Percentiles rank a stretch among this genome's conserved stretches.
Evolutionary conservation across 2,797 vertebrate species (phyloP).

Genomic region (Oreonectes daqikongensis): DNA sequence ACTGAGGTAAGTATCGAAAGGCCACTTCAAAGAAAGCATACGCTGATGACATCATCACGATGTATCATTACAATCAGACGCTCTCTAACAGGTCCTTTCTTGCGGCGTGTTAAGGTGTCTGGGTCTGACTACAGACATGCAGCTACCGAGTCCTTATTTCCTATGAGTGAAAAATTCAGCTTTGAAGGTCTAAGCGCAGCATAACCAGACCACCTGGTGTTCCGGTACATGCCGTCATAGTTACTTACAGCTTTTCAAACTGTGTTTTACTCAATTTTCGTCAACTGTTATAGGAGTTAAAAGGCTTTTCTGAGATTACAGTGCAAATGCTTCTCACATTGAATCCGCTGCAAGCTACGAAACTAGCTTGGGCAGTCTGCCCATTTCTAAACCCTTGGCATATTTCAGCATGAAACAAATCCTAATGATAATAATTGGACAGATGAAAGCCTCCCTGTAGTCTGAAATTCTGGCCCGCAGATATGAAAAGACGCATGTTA

Average conservation of each 20-base stretch:
- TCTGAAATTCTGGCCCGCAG: conserved; percentile 32
- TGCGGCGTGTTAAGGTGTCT: neutral
- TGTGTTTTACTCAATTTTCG: neutral
- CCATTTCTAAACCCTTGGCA: conserved; percentile 28
- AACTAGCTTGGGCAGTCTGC: conserved; percentile 22
- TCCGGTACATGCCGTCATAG: neutral
- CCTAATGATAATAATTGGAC: conserved; percentile 42
- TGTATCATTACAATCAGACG: conserved; percentile 48
- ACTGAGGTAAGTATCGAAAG: conserved; percentile 32
- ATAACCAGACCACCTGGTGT: conserved; percentile 1
- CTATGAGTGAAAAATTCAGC: neutral
- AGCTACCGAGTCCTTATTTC: neutral
- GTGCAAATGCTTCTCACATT: conserved; percentile 20
- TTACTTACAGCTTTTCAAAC: conserved; percentile 13
- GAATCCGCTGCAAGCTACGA: conserved; percentile 15
- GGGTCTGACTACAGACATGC: neutral
- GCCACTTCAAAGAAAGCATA: conserved; percentile 42
- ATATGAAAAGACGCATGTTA: conserved; percentile 30
- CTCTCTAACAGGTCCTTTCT: conserved; percentile 25
- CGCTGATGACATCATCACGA: conserved; percentile 39
- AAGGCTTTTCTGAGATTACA: conserved; percentile 23
- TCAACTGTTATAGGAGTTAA: conserved; percentile 10
- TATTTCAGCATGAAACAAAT: conserved; percentile 46
- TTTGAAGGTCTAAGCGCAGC: neutral
- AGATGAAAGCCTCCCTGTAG: conserved; percentile 38